Conservation (phyloP, 2,113 vertebrate species). For the Porphyrio hochstetteri region DNA sequence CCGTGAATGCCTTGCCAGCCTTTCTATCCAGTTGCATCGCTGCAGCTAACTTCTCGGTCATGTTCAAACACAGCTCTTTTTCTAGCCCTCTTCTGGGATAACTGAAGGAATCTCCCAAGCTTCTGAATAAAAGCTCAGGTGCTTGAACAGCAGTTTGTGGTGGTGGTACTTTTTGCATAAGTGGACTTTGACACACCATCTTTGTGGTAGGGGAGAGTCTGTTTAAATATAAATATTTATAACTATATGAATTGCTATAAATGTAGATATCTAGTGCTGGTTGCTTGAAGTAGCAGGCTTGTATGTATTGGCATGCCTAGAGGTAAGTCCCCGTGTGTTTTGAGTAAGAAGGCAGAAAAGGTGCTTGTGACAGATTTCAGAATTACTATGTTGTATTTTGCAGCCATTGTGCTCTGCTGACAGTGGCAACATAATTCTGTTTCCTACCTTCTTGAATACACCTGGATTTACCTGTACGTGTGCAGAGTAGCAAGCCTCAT, state of each 20-base stretch:
- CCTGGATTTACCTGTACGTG: rapidly evolving
- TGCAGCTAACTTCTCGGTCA: not conserved
- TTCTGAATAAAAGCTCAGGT: not conserved
- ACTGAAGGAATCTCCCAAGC: not conserved
- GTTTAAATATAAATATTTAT: no score
- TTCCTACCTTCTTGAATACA: not conserved
- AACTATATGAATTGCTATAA: no score
- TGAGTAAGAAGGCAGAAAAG: not conserved
- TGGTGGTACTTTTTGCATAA: not conserved
- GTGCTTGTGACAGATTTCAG: not conserved
- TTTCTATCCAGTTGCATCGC: not conserved
- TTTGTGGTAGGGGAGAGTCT: not conserved
- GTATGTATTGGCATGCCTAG: not conserved
- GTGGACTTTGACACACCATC: not conserved
- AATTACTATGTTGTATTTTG: not conserved
- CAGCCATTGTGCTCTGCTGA: not conserved
- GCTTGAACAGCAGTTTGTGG: not conserved
- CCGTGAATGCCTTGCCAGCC: not conserved
- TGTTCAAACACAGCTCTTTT: not conserved
- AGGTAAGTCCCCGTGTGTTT: not conserved
- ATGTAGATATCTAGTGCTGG: not conserved
- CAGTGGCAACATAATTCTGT: not conserved
- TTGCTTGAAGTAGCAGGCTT: not conserved
- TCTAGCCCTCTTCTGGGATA: not conserved
- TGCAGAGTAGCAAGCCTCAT: not conserved